A percentile compares a stretch with the other conserved stretches of the same genome.
Evolutionary conservation across 1,140 invertebrate genomes (phyloP).

Genomic region (Papilio aristodemus): DNA sequence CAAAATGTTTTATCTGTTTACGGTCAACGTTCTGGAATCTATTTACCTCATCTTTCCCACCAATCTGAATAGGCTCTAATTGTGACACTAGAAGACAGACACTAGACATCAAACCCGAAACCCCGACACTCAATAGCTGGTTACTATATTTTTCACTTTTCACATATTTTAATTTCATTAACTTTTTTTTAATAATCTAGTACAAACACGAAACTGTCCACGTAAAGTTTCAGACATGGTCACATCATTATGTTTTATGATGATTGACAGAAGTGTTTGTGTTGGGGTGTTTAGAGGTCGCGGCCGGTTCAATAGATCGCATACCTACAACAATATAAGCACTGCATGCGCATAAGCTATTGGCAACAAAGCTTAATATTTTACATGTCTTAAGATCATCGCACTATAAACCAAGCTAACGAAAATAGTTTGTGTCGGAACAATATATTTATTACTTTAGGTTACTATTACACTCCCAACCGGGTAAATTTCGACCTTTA

Average conservation of each 20-base stretch:
- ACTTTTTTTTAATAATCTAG: neutral
- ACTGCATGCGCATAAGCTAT: neutral
- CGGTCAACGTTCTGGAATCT: too few species aligned
- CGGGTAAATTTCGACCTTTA: constrained; percentile 40
- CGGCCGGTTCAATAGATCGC: neutral
- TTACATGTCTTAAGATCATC: constrained; percentile 41
- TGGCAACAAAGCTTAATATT: too few species aligned
- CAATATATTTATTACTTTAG: constrained; percentile 55
- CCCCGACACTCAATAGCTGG: too few species aligned
- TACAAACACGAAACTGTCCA: neutral
- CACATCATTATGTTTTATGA: neutral
- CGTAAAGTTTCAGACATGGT: neutral
- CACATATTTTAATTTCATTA: too few species aligned
- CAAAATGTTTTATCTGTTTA: too few species aligned
- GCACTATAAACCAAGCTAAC: constrained; percentile 42
- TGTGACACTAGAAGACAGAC: too few species aligned
- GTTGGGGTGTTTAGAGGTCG: constrained; percentile 17
- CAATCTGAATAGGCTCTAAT: too few species aligned
- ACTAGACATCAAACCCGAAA: too few species aligned
- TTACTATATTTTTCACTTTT: too few species aligned
- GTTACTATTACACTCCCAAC: constrained; percentile 53
- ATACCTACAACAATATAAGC: neutral
- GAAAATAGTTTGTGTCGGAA: constrained; percentile 50
- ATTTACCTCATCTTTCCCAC: too few species aligned
- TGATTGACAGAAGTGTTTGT: constrained; percentile 6